phyloP scores from a whole-genome alignment of 2,888 invertebrate genomes.

The Chymomyza procnemis region DNA sequence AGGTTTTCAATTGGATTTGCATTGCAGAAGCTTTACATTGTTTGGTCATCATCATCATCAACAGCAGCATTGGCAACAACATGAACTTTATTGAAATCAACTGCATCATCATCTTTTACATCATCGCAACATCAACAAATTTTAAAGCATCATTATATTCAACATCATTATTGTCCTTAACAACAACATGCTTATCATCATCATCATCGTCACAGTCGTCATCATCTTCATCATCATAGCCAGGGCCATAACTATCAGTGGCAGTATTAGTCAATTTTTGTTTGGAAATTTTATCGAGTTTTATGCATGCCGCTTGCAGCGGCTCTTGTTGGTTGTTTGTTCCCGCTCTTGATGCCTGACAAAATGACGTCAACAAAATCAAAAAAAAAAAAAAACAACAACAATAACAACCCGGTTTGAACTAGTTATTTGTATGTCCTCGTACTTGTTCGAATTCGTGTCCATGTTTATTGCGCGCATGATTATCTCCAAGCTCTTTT shows the following conservation, averaged over 20 bases:
- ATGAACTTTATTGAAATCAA: background rate
- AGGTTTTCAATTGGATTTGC: conserved; percentile 23
- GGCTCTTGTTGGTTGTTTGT: background rate
- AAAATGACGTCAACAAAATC: background rate
- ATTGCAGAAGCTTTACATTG: background rate
- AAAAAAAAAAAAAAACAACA: background rate
- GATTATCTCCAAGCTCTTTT: background rate
- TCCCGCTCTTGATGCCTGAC: background rate
- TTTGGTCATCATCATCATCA: background rate
- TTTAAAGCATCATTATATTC: background rate
- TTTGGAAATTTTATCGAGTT: conserved; percentile 33
- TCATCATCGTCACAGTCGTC: background rate
- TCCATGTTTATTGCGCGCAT: background rate
- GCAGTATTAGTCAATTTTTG: background rate
- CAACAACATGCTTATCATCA: background rate
- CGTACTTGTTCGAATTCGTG: background rate
- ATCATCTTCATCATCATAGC: background rate
- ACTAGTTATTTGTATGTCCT: background rate
- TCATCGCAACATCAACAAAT: background rate
- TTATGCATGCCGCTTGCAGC: conserved; percentile 13
- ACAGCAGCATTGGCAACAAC: background rate
- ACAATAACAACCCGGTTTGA: conserved; percentile 4
- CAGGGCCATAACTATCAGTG: no score
- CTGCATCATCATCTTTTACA: background rate
- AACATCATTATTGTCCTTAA: background rate